These are phyloP conservation scores for Drosophila infuscata DNA, from an alignment of 2,888 invertebrate genomes.

Conservation along the genomic window DNA sequence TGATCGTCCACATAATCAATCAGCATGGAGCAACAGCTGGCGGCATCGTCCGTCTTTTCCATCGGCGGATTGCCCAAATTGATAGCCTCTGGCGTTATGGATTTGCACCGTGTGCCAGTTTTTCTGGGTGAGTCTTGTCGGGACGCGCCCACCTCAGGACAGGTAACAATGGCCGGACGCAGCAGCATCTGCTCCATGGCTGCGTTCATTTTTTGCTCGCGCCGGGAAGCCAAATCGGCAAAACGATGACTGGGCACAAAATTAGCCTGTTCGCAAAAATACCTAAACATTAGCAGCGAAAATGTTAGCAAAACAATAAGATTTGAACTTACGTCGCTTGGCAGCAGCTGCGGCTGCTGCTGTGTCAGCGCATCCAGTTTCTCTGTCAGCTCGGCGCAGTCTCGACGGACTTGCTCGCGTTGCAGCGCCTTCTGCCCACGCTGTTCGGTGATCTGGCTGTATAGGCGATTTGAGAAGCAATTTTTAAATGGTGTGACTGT, in stretches of 20 bases:
- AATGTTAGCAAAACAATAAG: not conserved
- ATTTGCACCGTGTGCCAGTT: conserved; percentile 5
- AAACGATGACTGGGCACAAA: conserved; percentile 85
- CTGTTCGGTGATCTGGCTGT: conserved; percentile 78
- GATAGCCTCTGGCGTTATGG: conserved; percentile 30
- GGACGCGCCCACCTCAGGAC: conserved; percentile 68
- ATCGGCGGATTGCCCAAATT: conserved; percentile 66
- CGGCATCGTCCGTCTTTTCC: conserved; percentile 36
- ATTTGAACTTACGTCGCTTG: conserved; percentile 71
- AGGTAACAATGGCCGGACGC: conserved; percentile 83
- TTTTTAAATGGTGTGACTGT: not conserved
- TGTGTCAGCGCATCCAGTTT: conserved; percentile 85
- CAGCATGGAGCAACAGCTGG: conserved; percentile 82
- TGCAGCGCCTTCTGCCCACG: conserved; percentile 86
- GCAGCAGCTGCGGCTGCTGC: conserved; percentile 73
- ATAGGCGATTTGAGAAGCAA: not conserved
- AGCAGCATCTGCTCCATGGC: conserved; percentile 85
- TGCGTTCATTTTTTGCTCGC: conserved; percentile 86
- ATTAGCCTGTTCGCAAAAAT: conserved; percentile 72
- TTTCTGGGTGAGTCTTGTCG: not conserved
- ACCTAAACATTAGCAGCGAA: not conserved
- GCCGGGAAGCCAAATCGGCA: conserved; percentile 84
- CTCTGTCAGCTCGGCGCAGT: conserved; percentile 86
- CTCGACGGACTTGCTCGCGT: conserved; percentile 85
- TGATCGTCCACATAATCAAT: conserved; percentile 83